Evolutionary conservation across 2,888 invertebrate genomes (phyloP).

Genomic region (Drosophila borealis): DNA sequence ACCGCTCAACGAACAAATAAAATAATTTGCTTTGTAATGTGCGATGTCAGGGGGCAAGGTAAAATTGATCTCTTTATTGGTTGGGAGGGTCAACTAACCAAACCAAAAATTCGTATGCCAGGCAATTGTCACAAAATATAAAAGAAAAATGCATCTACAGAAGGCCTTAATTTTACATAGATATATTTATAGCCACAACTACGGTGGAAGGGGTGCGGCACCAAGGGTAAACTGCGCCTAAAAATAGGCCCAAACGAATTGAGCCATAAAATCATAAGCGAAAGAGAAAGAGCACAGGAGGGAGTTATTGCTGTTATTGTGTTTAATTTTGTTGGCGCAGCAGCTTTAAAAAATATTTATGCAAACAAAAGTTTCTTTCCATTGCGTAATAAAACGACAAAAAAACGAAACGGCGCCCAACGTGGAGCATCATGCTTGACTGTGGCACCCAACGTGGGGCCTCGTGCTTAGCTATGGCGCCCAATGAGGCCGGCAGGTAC

Average conservation of each 20-base stretch:
- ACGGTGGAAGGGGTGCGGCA: neutral
- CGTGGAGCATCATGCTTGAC: neutral
- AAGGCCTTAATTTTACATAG: neutral
- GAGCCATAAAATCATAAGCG: constrained; percentile 38
- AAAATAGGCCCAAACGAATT: constrained; percentile 56
- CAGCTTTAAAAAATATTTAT: constrained; percentile 34
- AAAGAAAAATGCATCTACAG: neutral
- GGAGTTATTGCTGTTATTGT: constrained; percentile 4
- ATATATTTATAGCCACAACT: constrained; percentile 57
- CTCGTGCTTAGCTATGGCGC: constrained; percentile 3
- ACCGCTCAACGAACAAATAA: constrained; percentile 48
- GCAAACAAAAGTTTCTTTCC: constrained; percentile 21
- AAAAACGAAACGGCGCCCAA: constrained; percentile 2
- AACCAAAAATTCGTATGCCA: constrained; percentile 21
- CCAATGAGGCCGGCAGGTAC: constrained; percentile 11
- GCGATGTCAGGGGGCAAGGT: constrained; percentile 14
- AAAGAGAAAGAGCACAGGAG: neutral
- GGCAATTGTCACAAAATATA: constrained; percentile 44
- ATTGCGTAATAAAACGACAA: constrained; percentile 38
- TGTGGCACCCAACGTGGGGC: constrained; percentile 4
- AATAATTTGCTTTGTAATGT: constrained; percentile 41
- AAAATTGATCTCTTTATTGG: constrained; percentile 57
- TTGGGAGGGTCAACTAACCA: neutral
- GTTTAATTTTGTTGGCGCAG: constrained; percentile 12
- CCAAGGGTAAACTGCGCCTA: constrained; percentile 39